Evolutionary conservation across 2,113 vertebrate species (phyloP), one percentile per base, ranked within the genome.

Genomic region (Pelecanus crispus): DNA sequence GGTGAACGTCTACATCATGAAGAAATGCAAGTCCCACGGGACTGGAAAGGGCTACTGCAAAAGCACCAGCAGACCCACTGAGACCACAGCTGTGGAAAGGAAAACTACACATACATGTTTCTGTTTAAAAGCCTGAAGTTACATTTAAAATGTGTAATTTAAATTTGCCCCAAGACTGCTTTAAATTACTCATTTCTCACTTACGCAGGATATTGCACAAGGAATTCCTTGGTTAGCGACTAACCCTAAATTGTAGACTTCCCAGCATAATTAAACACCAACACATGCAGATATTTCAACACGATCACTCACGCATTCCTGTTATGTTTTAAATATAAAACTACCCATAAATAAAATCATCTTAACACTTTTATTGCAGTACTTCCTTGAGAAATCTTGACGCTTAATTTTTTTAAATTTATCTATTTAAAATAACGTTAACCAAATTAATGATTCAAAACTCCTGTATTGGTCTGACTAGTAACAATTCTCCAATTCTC

Each of bases 121-220:
- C 85, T 94, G 61, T 97, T 96, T 94, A 90, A 94, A 92, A 95
- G 80, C 85, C 91, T 95, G 89, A 95, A 95, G 97, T 97, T 97
- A 79, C 97, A 87, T 97, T 98, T 97, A 95, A 97, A 97, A 97
- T 94, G 63, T 98, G 87, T 97, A 97, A 98, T 98, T 98, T 97
- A 98, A 96, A 97, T 96, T 97, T 98, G 96, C 97, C 98, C 97
- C 97, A 88, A 97, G 97, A 98, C 97, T 97, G 78, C 94, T 97
- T 95, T 95, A 95, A 98, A 97, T 98, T 98, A 98, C 95, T 98
- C 98, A 96, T 98, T 97, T 96, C 89, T 97, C 98, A 98, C 95
- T 97, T 96, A 96, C 93, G 95, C 95, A 98, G 98, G 97, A 95
- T 98, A 98, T 98, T 98, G 98, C 95, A 97, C 96, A 97, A 98